phyloP scores from a whole-genome alignment of 92 coral and sea anemone species.

The Paragorgia papillata region DNA sequence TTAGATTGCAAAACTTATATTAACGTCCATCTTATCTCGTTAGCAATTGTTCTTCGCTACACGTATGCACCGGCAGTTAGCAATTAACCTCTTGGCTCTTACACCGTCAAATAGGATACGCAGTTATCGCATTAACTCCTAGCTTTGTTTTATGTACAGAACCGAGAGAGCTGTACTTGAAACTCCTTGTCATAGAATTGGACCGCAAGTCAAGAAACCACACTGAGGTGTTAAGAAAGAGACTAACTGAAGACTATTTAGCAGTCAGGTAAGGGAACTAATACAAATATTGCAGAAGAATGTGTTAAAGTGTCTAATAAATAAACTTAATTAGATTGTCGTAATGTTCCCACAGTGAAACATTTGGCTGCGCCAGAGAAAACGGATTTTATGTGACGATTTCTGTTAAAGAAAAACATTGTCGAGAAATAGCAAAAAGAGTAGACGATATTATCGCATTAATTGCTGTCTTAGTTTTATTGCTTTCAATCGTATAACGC shows the following conservation, averaged over 20 bases:
- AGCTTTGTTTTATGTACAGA: not conserved
- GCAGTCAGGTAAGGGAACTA: not conserved
- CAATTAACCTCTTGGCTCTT: conserved; percentile 34
- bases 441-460: no score
- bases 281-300: conserved; percentile 11
- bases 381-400: conserved; percentile 24
- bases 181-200: no score
- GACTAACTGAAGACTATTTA: not conserved
- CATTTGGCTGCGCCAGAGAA: no score
- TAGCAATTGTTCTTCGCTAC: not conserved
- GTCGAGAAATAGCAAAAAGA: not conserved
- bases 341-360: no score
- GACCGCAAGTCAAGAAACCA: no score
- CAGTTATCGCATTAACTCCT: conserved; percentile 30
- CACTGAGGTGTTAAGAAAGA: no score
- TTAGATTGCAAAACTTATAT: not conserved
- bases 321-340: conserved; percentile 29
- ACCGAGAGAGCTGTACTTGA: not conserved
- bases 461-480: not conserved
- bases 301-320: conserved; percentile 16
- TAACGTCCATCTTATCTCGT: conserved; percentile 26
- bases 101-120: conserved; percentile 4
- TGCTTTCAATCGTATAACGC: no score
- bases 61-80: not conserved
- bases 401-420: conserved; percentile 25